A percentile compares a stretch with the other conserved stretches of the same genome.
Conservation (phyloP, 2,888 invertebrate species). For the Psylliodes chrysocephalus region DNA sequence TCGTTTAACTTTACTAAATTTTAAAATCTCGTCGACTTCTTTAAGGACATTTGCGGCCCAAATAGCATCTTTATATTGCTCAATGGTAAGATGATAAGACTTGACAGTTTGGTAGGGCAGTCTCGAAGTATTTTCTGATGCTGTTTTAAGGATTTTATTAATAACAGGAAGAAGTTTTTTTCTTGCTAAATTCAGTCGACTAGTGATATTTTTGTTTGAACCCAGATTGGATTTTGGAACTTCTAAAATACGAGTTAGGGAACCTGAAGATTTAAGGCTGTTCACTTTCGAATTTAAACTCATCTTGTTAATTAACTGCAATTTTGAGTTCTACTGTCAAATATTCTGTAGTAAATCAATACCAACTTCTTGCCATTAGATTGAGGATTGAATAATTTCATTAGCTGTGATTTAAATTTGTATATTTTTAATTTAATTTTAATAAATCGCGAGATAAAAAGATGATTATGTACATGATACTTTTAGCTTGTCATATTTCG, state of each 20-base stretch:
- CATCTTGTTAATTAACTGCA: background rate
- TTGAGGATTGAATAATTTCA: too few relatives aligned
- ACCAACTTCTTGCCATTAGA: too few relatives aligned
- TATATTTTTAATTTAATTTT: too few relatives aligned
- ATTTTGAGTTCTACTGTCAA: background rate
- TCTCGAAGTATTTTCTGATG: slow-evolving; percentile 12
- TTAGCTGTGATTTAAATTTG: too few relatives aligned
- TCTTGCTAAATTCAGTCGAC: slow-evolving; percentile 34
- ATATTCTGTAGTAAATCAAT: too few relatives aligned
- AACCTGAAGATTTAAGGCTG: background rate
- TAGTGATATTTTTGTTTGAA: slow-evolving; percentile 21
- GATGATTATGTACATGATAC: too few relatives aligned
- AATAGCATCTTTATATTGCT: slow-evolving; percentile 43
- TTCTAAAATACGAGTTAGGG: slow-evolving; percentile 11
- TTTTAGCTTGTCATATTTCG: background rate
- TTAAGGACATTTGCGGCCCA: slow-evolving; percentile 41
- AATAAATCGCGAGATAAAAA: too few relatives aligned
- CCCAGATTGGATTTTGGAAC: slow-evolving; percentile 1
- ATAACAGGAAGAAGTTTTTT: slow-evolving; percentile 38
- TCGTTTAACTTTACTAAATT: slow-evolving; percentile 15
- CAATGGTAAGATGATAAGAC: slow-evolving; percentile 36
- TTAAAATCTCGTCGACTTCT: slow-evolving; percentile 34
- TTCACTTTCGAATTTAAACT: background rate
- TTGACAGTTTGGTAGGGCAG: background rate
- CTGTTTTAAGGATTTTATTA: slow-evolving; percentile 33